Conservation (phyloP, 2,797 vertebrate genomes). For the Nannoperca obscura region DNA sequence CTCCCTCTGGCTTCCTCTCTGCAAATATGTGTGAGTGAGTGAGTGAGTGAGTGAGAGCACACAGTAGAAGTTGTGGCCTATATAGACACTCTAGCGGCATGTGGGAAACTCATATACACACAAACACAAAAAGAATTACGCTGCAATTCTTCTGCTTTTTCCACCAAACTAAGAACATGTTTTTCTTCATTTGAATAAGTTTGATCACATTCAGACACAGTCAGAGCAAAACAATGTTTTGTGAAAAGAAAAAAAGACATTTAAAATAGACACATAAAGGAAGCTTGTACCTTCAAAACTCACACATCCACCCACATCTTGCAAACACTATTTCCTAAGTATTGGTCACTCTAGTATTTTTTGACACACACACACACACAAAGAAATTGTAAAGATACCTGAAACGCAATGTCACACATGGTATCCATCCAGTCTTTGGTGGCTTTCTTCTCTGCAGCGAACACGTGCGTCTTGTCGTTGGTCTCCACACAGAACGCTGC, state of each 20-base stretch:
- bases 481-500: conserved; percentile 93
- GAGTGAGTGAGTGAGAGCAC: conserved; percentile 10
- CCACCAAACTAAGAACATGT: neutral
- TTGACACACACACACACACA: neutral
- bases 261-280: neutral
- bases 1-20: conserved; percentile 63
- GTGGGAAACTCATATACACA: conserved; percentile 27
- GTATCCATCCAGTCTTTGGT: conserved; percentile 92
- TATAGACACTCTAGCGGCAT: conserved; percentile 19
- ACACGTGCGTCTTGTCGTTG: conserved; percentile 90
- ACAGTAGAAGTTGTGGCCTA: conserved; percentile 11
- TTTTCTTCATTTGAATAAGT: conserved; percentile 1
- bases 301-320: conserved; percentile 19
- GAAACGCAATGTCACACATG: conserved; percentile 94
- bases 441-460: conserved; percentile 87
- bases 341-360: neutral
- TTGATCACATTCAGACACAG: neutral
- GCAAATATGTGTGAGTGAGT: conserved; percentile 13
- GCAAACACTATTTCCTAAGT: conserved; percentile 4
- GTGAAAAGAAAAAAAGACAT: neutral
- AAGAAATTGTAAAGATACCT: conserved; percentile 79
- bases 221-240: neutral
- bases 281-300: conserved; percentile 1
- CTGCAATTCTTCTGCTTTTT: neutral
- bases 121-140: conserved; percentile 14